phyloP scores from a whole-genome alignment of 2,888 invertebrate species.

The Entomobrya multifasciata region DNA sequence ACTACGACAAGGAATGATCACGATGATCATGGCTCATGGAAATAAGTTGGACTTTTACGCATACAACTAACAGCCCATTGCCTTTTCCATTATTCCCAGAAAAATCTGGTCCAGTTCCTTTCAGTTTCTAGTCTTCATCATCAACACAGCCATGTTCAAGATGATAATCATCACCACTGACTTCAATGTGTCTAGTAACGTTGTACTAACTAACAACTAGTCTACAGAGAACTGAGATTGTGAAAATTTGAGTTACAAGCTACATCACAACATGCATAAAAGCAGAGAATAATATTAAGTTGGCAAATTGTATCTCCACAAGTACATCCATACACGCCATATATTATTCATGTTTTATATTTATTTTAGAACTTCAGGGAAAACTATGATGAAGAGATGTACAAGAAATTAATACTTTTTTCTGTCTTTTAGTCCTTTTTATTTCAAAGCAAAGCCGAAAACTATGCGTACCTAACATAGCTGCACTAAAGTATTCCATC shows the following conservation, averaged over 20 bases:
- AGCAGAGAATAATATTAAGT: neutral
- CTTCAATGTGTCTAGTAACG: neutral
- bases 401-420: conserved; percentile 50
- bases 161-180: conserved; percentile 16
- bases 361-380: neutral
- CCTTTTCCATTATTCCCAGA: neutral
- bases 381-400: conserved; percentile 17
- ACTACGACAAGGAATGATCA: neutral
- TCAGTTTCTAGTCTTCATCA: conserved; percentile 8
- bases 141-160: neutral
- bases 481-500: no score
- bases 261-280: neutral
- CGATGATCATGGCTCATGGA: conserved; percentile 14
- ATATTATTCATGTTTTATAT: neutral
- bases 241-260: neutral
- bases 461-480: no score
- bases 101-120: neutral
- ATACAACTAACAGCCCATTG: no score
- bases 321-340: neutral
- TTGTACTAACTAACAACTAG: neutral
- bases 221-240: neutral
- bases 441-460: neutral
- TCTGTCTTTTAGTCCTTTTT: neutral
- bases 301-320: neutral
- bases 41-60: conserved; percentile 21